Conservation (phyloP, 2,113 vertebrate species). For the Orientallactaga bullata region DNA sequence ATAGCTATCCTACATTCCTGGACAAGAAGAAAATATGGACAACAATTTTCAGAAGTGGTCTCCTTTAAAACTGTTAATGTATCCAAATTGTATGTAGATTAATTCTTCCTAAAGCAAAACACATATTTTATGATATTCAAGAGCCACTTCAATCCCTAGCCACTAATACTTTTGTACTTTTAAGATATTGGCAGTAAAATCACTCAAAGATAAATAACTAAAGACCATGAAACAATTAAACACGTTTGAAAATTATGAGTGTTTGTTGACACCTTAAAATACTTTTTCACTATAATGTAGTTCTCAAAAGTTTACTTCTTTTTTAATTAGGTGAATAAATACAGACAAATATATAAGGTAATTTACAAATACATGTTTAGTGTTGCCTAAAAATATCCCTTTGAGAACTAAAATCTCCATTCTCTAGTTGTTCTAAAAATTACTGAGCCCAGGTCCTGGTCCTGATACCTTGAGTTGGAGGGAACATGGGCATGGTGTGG, state of each 20-base stretch:
- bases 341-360: background rate
- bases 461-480: no score
- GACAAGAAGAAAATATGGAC: background rate
- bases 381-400: background rate
- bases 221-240: conserved; percentile 31
- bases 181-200: conserved; percentile 29
- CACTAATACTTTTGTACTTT: conserved; percentile 45
- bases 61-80: background rate
- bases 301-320: background rate
- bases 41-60: background rate
- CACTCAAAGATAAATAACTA: conserved; percentile 39
- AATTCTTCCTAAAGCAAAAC: conserved; percentile 32
- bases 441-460: no score
- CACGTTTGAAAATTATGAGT: background rate
- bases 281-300: background rate
- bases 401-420: background rate
- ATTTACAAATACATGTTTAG: background rate
- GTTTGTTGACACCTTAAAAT: background rate
- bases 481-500: no score
- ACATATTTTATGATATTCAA: conserved; percentile 7
- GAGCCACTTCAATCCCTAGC: background rate
- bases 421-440: background rate
- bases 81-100: background rate
- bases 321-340: background rate
- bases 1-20: background rate